Conservation (phyloP, 2,113 vertebrate genomes). For the Microcebus jonahi region DNA sequence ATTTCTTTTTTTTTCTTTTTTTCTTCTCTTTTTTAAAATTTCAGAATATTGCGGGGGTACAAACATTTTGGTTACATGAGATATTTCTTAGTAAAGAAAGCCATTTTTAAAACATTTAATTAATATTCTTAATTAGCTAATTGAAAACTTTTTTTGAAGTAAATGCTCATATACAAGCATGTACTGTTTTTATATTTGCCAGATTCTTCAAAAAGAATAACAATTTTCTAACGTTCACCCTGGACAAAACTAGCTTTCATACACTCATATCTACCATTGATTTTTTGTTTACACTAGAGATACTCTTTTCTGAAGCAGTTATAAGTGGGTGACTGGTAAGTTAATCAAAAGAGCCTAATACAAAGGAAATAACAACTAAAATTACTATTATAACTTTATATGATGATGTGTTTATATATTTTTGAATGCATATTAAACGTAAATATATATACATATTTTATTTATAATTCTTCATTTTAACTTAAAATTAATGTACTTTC, state of each 20-base stretch:
- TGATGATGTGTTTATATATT: no score
- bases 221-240: not conserved
- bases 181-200: not conserved
- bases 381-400: not conserved
- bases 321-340: not conserved
- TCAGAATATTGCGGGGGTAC: no score
- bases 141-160: not conserved
- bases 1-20: not conserved
- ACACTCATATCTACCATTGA: not conserved
- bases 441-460: constrained; percentile 12
- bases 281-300: not conserved
- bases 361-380: not conserved
- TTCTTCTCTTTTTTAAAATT: no score
- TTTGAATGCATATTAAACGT: not conserved
- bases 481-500: not conserved
- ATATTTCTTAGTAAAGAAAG: constrained; percentile 11
- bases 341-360: not conserved
- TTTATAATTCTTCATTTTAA: not conserved
- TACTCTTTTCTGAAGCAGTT: not conserved
- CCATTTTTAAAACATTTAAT: not conserved
- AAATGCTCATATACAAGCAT: not conserved
- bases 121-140: constrained; percentile 1
- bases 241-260: constrained; percentile 4
- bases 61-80: not conserved
- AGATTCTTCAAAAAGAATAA: not conserved